phyloP scores from a whole-genome alignment of 2,888 invertebrate genomes.

The Venusia cambrica region DNA sequence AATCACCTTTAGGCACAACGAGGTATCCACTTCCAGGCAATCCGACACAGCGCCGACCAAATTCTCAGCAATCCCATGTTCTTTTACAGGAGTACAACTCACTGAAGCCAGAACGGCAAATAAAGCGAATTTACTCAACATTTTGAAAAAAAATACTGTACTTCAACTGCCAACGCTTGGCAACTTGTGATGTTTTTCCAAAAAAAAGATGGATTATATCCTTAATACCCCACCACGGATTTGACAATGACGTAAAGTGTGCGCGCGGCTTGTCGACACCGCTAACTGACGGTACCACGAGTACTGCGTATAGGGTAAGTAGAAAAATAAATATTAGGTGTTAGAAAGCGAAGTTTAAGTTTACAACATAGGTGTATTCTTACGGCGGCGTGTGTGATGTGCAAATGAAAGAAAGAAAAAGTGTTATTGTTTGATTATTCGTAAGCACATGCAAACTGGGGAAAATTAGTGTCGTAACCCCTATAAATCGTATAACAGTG shows the following conservation, averaged over 20 bases:
- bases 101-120: constrained; percentile 64
- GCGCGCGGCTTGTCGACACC: constrained; percentile 56
- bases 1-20: constrained; percentile 83
- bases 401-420: constrained; percentile 78
- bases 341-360: constrained; percentile 76
- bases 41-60: constrained; percentile 72
- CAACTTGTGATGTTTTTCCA: constrained; percentile 72
- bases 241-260: constrained; percentile 65
- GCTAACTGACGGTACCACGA: constrained; percentile 59
- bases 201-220: constrained; percentile 75
- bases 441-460: constrained; percentile 47
- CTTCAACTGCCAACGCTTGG: constrained; percentile 59
- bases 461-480: constrained; percentile 46
- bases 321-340: constrained; percentile 78
- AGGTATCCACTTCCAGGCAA: constrained; percentile 81
- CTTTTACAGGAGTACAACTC: constrained; percentile 61
- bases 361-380: constrained; percentile 61
- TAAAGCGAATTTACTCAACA: constrained; percentile 62
- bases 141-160: constrained; percentile 46
- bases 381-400: constrained; percentile 56
- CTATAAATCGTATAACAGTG: constrained; percentile 4
- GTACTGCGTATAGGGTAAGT: constrained; percentile 68
- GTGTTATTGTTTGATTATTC: constrained; percentile 76
- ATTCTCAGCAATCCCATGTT: constrained; percentile 66
- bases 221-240: constrained; percentile 66